Conservation (phyloP, 2,888 invertebrate genomes). For the Iphiclides podalirius region DNA sequence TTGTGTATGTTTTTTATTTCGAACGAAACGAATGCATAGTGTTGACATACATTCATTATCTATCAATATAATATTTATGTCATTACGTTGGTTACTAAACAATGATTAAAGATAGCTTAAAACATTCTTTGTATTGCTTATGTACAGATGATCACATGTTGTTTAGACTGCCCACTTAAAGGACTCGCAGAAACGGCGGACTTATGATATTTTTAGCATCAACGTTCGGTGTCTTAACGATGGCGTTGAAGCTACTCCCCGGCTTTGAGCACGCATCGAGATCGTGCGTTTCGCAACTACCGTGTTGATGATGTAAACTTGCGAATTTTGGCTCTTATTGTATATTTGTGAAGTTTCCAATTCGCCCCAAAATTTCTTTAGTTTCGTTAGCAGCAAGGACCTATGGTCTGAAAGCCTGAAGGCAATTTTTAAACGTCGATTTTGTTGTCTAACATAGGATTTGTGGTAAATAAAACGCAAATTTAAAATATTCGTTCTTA, state of each 20-base stretch:
- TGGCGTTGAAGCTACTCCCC: too few species aligned
- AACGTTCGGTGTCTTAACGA: background rate
- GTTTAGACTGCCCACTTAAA: background rate
- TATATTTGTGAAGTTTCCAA: background rate
- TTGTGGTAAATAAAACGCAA: too few species aligned
- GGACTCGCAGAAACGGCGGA: background rate
- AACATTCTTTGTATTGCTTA: background rate
- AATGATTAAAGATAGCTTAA: background rate
- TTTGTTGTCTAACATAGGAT: too few species aligned
- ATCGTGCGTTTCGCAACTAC: background rate
- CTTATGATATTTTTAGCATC: conserved; percentile 1
- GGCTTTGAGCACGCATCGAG: background rate
- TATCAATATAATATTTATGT: too few species aligned
- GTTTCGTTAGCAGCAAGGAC: too few species aligned
- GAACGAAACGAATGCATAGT: too few species aligned
- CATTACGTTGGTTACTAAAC: too few species aligned
- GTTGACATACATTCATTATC: too few species aligned
- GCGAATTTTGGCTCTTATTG: background rate
- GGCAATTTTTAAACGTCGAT: too few species aligned
- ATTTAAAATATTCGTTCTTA: too few species aligned
- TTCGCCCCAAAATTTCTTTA: background rate
- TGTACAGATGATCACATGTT: background rate
- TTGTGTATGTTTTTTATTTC: too few species aligned
- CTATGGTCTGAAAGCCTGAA: too few species aligned
- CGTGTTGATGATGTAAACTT: background rate